Base-by-base conservation (phyloP, 2,113 vertebrate species). In the Bombycilla garrulus region DNA sequence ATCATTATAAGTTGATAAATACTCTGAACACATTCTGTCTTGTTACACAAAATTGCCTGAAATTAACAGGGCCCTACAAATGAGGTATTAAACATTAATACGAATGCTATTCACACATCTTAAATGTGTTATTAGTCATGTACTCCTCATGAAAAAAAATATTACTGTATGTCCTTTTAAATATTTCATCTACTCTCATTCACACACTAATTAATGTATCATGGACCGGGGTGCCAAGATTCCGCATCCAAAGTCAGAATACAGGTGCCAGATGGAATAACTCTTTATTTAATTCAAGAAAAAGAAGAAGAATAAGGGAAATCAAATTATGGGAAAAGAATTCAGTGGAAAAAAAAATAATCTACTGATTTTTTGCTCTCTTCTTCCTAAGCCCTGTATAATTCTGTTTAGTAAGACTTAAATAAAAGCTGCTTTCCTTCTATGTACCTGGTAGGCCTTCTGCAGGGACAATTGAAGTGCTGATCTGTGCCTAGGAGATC, bases 51-150 rank as follows among this genome's bases (percentile, higher is more conserved):
- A 82, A 65, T 69, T 72, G 6, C 40, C 74, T 51, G 57, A 85
- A 78, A 33, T 73, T 85, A 92, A 45, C 29, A 86, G 2, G 4
- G 6, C 3, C 16, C 6, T 67, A 77, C 13, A 80, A 67, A 33
- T 65, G 17, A 66, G 16, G 3, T 58, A 93, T 51, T 51, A 86
- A 90, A 69, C 40, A 85, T 89, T 80, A 85, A 86, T 74, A 81
- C 1, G 77, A 77, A 62, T 35, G 1, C 0, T 80, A 35, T 47
- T 82, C 28, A 77, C 3, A 10, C 12, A 36, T 72, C 38, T 78
- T 74, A 47, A 87, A 73, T 36, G 9, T 58, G 26, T 54, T 83
- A 62, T 74, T 82, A 81, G 25, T 53, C 51, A 66, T 44, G 26
- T 70, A 62, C 13, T 67, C 40, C 12, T 71, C 13, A 35, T 33